Base-by-base conservation (phyloP, 2,113 vertebrate genomes). In the Suncus etruscus region DNA sequence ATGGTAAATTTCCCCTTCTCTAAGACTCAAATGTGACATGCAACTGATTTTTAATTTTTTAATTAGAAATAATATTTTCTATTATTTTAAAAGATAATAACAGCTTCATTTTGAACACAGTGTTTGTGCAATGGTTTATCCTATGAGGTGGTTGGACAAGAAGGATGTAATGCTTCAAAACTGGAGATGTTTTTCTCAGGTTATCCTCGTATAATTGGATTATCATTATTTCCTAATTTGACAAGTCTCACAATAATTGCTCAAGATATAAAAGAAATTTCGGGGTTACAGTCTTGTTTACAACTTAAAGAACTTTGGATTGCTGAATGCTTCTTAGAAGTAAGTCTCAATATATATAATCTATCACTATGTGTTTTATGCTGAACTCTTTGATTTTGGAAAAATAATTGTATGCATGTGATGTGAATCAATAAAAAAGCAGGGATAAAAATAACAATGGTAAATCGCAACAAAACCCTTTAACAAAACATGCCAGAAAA, bases 101-200 rank as follows among this genome's bases (percentile, higher is more conserved):
- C 39, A 48, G 1, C 87, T 89, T 95, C 50, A 94, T 87, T 92
- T 95, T 70, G 25, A 18, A 89, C 94, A 96, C 97, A 99, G 98
- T 99, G 98, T 86, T 66, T 96, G 54, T 96, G 97, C 93, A 99
- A 98, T 96, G 98, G 98, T 80, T 93, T 98, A 0, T 97, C 92
- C 86, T 98, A 97, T 92, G 98, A 99, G 77, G 97, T 97, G n/a
- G 22, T 98, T 94, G 94, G 91, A 92, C 93, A 98, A 95, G 97
- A 98, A 61, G 97, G 97, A 91, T 91, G 96, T 72, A 93, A 88
- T 79, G 81, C 96, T 83, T 95, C 80, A 63, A 97, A 96, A 61
- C 95, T 99, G 93, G 97, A 99, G 95, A 98, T 98, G 95, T 98
- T 99, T 97, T 99, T 99, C 95, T 98, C 97, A 51, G 98, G 98